Conservation (phyloP, 1,140 invertebrate genomes). For the Polyergus mexicanus region DNA sequence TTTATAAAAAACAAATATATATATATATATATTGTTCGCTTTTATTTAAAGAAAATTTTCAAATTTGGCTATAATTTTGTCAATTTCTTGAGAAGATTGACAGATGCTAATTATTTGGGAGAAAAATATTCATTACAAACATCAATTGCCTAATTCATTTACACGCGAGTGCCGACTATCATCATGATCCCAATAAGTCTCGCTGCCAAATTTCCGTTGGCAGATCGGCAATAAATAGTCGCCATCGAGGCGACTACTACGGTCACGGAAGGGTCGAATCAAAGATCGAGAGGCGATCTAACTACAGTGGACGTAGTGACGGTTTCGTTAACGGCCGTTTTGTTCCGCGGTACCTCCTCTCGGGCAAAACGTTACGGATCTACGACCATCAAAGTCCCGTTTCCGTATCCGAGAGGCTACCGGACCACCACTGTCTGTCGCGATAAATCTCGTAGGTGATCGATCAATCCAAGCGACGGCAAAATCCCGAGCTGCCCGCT, state of each 20-base stretch:
- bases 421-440: neutral
- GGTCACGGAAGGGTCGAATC: conserved; percentile 22
- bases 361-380: neutral
- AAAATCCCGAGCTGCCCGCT: neutral
- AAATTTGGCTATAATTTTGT: neutral
- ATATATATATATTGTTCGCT: too few relatives aligned
- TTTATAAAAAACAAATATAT: too few relatives aligned
- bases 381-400: conserved; percentile 11
- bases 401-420: neutral
- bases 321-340: conserved; percentile 33
- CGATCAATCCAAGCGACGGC: conserved; percentile 37
- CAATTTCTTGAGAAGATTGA: neutral
- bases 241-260: conserved; percentile 36
- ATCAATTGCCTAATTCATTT: conserved; percentile 23
- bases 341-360: conserved; percentile 13
- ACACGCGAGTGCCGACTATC: neutral
- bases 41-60: neutral
- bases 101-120: neutral
- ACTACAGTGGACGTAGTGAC: conserved; percentile 50
- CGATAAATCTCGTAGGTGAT: conserved; percentile 39
- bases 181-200: conserved; percentile 19
- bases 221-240: conserved; percentile 58
- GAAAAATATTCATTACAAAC: neutral
- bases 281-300: conserved; percentile 44
- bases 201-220: conserved; percentile 70